Evolutionary conservation across 2,797 vertebrate genomes (phyloP).

Genomic region (Schizopygopsis malacanthus): DNA sequence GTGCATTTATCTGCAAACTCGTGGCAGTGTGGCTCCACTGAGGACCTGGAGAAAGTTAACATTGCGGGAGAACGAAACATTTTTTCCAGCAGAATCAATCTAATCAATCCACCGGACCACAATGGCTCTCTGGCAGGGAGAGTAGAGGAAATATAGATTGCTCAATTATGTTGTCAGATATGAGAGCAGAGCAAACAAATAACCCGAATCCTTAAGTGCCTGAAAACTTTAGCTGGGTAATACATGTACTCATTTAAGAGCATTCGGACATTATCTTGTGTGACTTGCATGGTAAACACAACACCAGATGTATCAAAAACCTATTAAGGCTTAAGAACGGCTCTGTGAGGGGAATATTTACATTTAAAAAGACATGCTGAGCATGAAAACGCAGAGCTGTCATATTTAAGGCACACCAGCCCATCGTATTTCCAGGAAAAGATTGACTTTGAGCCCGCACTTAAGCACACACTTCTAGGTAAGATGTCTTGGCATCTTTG

Average conservation of each 20-base stretch:
- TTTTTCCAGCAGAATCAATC: constrained; percentile 56
- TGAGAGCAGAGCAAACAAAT: constrained; percentile 55
- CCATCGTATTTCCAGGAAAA: constrained; percentile 37
- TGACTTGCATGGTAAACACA: constrained; percentile 37
- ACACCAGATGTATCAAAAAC: constrained; percentile 34
- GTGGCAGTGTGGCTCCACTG: constrained; percentile 25
- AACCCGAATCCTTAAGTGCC: constrained; percentile 52
- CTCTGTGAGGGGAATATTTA: constrained; percentile 11
- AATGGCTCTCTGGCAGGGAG: constrained; percentile 47
- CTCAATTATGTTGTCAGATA: constrained; percentile 63
- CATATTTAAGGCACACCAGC: constrained; percentile 8
- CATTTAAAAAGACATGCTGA: constrained; percentile 30
- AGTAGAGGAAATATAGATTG: constrained; percentile 57
- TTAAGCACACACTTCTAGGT: constrained; percentile 24
- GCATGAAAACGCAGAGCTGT: constrained; percentile 33
- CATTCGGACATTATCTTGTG: constrained; percentile 38
- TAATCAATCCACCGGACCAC: constrained; percentile 58
- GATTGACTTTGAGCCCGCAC: constrained; percentile 15
- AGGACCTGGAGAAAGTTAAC: constrained; percentile 49
- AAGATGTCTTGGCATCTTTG: constrained; percentile 33
- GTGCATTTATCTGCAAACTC: constrained; percentile 33
- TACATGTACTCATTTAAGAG: constrained; percentile 51
- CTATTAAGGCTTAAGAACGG: constrained; percentile 23
- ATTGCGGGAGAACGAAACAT: constrained; percentile 40
- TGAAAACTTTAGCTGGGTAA: constrained; percentile 52